Conservation (phyloP, 1,140 invertebrate genomes). For the Panulirus ornatus region DNA sequence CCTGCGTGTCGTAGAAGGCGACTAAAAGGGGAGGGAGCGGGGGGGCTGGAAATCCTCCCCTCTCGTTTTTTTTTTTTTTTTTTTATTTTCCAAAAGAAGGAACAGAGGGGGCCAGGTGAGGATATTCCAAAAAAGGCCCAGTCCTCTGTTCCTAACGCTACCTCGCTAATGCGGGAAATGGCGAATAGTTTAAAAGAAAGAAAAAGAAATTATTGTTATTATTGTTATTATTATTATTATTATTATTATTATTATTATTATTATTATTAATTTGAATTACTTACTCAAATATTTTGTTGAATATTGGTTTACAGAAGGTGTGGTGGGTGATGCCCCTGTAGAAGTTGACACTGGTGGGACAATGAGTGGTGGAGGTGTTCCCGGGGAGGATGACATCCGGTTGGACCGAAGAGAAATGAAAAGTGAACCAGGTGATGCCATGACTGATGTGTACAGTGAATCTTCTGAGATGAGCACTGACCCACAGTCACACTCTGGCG, state of each 20-base stretch:
- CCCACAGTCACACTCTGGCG: constrained; percentile 66
- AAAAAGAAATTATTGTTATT: no score
- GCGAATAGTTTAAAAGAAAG: no score
- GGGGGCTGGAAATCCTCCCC: no score
- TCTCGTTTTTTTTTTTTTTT: no score
- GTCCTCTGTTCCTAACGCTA: no score
- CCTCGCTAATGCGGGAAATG: no score
- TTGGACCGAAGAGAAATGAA: constrained; percentile 65
- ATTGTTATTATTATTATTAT: no score
- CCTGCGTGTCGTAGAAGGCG: no score
- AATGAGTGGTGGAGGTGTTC: constrained; percentile 38
- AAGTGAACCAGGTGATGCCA: constrained; percentile 64
- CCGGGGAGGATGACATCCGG: constrained; percentile 58
- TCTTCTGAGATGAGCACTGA: constrained; percentile 65
- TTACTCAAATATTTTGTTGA: not conserved
- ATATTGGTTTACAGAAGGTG: constrained; percentile 54
- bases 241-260: not conserved
- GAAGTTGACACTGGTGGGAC: constrained; percentile 40
- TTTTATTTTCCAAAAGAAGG: no score
- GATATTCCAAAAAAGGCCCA: no score
- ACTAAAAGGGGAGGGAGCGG: no score
- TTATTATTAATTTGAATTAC: not conserved
- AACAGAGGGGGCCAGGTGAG: no score
- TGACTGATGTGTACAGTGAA: constrained; percentile 70
- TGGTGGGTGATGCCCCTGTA: constrained; percentile 52